Evolutionary conservation across 1,140 invertebrate species (phyloP).

Genomic region (Trichogramma pretiosum): DNA sequence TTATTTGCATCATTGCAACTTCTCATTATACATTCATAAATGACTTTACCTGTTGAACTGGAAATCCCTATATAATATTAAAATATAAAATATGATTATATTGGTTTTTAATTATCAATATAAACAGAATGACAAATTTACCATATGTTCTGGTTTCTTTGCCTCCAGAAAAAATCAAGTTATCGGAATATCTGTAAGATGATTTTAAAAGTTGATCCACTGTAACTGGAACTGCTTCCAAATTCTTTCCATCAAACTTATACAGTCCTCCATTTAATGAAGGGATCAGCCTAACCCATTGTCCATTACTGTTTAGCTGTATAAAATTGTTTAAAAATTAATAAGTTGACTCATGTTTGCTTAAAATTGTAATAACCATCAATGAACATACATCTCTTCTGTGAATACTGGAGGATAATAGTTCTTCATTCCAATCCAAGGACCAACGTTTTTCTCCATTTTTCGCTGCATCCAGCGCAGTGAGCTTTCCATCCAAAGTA

Average conservation of each 20-base stretch:
- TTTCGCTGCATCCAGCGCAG: constrained; percentile 61
- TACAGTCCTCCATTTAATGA: constrained; percentile 84
- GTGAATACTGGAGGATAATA: constrained; percentile 78
- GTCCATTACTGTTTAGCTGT: constrained; percentile 75
- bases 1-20: constrained; percentile 60
- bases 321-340: constrained; percentile 13
- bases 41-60: constrained; percentile 61
- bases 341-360: background rate
- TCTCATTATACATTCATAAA: constrained; percentile 68
- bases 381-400: constrained; percentile 58
- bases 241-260: constrained; percentile 78
- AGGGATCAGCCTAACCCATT: constrained; percentile 80
- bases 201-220: constrained; percentile 76
- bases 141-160: constrained; percentile 59
- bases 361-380: background rate
- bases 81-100: background rate
- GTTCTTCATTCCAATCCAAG: constrained; percentile 59
- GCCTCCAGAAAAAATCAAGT: constrained; percentile 77
- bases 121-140: constrained; percentile 18
- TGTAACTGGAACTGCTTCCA: constrained; percentile 78
- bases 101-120: background rate
- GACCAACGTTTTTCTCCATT: constrained; percentile 67
- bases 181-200: constrained; percentile 76
- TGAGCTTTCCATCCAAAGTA: constrained; percentile 77
- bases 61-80: constrained; percentile 53